Evolutionary conservation across 2,113 vertebrate species (phyloP).

Genomic region (Larimichthys polyactis): DNA sequence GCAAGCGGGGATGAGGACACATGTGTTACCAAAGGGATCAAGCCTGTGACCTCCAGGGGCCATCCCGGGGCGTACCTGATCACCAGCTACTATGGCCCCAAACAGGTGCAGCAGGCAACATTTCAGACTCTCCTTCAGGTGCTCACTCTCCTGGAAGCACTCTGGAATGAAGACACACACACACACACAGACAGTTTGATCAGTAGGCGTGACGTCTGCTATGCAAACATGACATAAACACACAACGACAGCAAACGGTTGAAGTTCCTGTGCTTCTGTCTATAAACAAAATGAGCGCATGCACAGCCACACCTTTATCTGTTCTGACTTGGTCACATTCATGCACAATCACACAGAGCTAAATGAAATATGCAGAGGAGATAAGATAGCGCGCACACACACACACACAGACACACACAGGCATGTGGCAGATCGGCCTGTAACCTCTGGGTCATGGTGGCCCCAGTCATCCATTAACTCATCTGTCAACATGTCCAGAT

Average conservation of each 20-base stretch:
- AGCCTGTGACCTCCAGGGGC: neutral
- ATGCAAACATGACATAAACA: constrained; percentile 42
- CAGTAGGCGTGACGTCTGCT: constrained; percentile 5
- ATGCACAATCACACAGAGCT: neutral
- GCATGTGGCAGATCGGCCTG: constrained; percentile 1
- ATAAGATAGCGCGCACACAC: constrained; percentile 34
- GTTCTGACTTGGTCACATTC: neutral
- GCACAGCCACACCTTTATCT: neutral
- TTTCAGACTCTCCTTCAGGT: constrained; percentile 97
- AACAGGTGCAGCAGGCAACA: constrained; percentile 97
- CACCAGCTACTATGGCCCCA: constrained; percentile 95
- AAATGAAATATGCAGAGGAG: constrained; percentile 15
- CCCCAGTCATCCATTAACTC: constrained; percentile 71
- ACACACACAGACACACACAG: constrained; percentile 24
- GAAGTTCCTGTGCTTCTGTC: constrained; percentile 2
- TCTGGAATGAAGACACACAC: constrained; percentile 83
- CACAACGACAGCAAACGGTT: neutral
- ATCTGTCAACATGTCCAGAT: constrained; percentile 68
- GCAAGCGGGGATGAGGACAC: neutral
- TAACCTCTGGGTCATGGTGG: constrained; percentile 53
- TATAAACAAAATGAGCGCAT: constrained; percentile 15
- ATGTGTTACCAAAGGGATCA: neutral
- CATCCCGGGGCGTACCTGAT: constrained; percentile 88
- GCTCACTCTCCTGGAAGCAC: constrained; percentile 99
- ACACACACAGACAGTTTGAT: constrained; percentile 45